Percentiles rank a stretch among this genome's conserved stretches.
Evolutionary conservation across 2,888 invertebrate genomes (phyloP).

Genomic region (Andrena marginata): DNA sequence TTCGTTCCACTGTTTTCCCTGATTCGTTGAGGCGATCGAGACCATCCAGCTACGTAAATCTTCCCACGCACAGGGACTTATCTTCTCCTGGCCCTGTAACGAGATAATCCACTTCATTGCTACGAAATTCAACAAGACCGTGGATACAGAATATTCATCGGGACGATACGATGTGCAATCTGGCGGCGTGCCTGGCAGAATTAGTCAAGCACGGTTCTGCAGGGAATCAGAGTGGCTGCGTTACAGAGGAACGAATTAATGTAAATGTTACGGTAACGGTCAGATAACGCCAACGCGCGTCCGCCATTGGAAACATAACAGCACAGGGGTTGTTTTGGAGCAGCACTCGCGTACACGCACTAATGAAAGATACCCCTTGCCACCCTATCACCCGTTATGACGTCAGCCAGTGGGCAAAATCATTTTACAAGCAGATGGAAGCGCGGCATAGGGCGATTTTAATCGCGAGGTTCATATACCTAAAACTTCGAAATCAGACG

Average conservation of each 20-base stretch:
- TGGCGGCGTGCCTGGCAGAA: background rate
- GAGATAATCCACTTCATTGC: constrained; percentile 20
- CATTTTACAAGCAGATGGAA: constrained; percentile 2
- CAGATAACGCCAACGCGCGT: constrained; percentile 12
- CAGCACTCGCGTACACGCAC: constrained; percentile 4
- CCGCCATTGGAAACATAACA: constrained; percentile 5
- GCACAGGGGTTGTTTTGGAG: background rate
- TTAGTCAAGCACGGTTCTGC: constrained; percentile 43
- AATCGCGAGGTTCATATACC: constrained; percentile 25
- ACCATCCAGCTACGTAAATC: background rate
- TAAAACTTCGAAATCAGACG: too few species aligned
- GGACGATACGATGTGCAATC: constrained; percentile 15
- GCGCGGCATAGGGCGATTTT: constrained; percentile 32
- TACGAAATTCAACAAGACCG: constrained; percentile 26
- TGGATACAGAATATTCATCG: constrained; percentile 35
- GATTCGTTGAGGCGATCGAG: background rate
- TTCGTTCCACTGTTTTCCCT: background rate
- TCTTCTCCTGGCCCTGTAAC: background rate
- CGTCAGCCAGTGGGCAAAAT: constrained; percentile 8
- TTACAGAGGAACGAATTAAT: constrained; percentile 39
- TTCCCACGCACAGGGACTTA: constrained; percentile 12
- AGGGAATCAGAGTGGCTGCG: background rate
- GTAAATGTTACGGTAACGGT: constrained; percentile 34
- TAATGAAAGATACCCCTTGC: constrained; percentile 30
- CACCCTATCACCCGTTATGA: too few species aligned